Percentiles rank a stretch among this genome's conserved stretches.
These are phyloP conservation scores for Tokudaia muenninki DNA, from an alignment of 2,797 vertebrate genomes.

Conservation along the genomic window DNA sequence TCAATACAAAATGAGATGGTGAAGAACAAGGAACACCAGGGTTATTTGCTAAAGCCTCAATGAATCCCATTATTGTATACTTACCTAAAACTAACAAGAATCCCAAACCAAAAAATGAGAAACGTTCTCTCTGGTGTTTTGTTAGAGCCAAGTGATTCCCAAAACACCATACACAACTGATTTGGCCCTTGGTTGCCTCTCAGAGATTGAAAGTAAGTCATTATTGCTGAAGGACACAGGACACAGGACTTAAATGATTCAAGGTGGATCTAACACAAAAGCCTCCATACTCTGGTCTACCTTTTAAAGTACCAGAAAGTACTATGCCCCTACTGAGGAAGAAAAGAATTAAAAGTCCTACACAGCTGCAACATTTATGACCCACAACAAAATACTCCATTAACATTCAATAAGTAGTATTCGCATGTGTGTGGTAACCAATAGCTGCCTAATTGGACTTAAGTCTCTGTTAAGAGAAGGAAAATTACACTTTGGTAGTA, in stretches of 20 bases:
- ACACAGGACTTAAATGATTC: neutral
- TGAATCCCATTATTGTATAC: neutral
- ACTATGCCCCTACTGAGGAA: neutral
- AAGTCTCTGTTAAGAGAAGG: neutral
- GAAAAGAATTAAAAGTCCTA: neutral
- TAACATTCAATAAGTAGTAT: neutral
- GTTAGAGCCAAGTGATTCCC: neutral
- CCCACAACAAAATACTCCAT: neutral
- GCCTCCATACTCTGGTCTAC: neutral
- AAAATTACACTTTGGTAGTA: neutral
- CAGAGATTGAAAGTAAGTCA: neutral
- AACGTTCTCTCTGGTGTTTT: neutral
- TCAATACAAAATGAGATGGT: neutral
- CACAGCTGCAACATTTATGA: neutral
- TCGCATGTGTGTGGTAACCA: neutral
- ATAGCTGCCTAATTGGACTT: neutral
- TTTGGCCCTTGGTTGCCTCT: neutral
- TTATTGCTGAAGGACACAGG: neutral
- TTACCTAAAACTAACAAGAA: neutral
- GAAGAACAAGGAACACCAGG: neutral
- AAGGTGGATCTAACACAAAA: neutral
- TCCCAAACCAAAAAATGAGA: neutral
- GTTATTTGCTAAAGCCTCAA: neutral
- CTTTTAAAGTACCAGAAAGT: neutral
- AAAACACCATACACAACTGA: neutral